Base-by-base conservation (phyloP, 2,888 invertebrate species). In the Sinohyriopsis cumingii region DNA sequence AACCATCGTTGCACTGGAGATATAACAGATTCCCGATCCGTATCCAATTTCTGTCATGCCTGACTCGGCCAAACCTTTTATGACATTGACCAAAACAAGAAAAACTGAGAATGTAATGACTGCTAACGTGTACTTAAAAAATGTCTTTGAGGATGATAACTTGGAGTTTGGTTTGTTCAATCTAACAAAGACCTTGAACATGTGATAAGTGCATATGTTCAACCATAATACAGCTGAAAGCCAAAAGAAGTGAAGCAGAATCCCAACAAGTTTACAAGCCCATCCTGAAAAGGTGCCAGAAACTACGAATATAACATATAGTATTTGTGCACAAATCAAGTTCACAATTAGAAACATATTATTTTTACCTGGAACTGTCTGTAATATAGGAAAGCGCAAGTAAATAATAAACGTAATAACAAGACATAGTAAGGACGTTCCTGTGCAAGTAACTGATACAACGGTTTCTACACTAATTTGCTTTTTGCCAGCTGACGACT, bases 21-120 rank as follows among this genome's bases (percentile, higher is more conserved):
- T 72, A 60, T 74, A 77, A 54, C 76, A 77, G 20, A 61, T 55
- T 22, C n/a, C 59, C 24, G 45, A 62, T 7, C 76, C 76, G 59
- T 76, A 76, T 5, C 76, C 76, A 18, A 64, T 20, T 18, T 65
- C 68, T 0, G 45, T 20, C 20, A 24, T 25, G 22, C 57, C 61
- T 22, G 60, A 66, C 19, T 3, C 54, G 19, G 28, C n/a, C 56
- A 63, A 54, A 45, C 22, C 62, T 9, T 63, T 19, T 18, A 66
- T n/a, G 12, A 70, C 65, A 55, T 69, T 71, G 19, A 55, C 55
- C 5, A 70, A 20, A 55, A 72, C 69, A 25, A 72, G 67, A 20
- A 63, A 20, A 22, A 22, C 15, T 9, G 72, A 63, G 56, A 66
- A n/a, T 12, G 33, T 33, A 55, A 45, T 20, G n/a, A 59, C 59